Conservation (phyloP, 2,888 invertebrate genomes). For the Phaonia tiefii region DNA sequence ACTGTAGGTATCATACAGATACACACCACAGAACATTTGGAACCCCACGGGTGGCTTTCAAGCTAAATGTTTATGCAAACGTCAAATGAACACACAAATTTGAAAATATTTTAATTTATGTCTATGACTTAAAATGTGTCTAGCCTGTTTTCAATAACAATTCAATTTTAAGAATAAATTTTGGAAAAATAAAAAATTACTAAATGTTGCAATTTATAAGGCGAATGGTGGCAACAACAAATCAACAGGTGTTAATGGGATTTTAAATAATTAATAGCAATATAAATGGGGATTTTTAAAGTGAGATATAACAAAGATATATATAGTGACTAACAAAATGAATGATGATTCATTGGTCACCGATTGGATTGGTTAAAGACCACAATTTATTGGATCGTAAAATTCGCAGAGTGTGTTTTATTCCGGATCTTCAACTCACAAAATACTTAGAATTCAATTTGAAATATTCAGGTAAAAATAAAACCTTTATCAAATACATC, state of each 20-base stretch:
- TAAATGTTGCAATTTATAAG: not conserved
- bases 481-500: too few relatives aligned
- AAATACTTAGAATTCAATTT: too few relatives aligned
- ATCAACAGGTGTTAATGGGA: not conserved
- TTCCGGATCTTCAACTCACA: too few relatives aligned
- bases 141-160: not conserved
- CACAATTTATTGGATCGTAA: not conserved
- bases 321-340: too few relatives aligned
- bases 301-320: too few relatives aligned
- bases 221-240: not conserved
- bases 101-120: conserved; percentile 3
- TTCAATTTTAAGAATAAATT: conserved; percentile 8
- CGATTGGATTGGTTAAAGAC: not conserved
- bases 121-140: not conserved
- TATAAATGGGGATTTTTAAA: too few relatives aligned
- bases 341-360: not conserved
- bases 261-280: too few relatives aligned
- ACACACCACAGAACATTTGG: not conserved
- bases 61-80: conserved; percentile 9
- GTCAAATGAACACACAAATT: not conserved
- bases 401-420: too few relatives aligned
- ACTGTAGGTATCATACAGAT: not conserved
- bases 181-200: not conserved
- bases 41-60: conserved; percentile 18
- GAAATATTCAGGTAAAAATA: too few relatives aligned